A percentile compares a stretch with the other conserved stretches of the same genome.
Evolutionary conservation across 2,888 invertebrate genomes (phyloP).

Genomic region (Myopa tessellatipennis): DNA sequence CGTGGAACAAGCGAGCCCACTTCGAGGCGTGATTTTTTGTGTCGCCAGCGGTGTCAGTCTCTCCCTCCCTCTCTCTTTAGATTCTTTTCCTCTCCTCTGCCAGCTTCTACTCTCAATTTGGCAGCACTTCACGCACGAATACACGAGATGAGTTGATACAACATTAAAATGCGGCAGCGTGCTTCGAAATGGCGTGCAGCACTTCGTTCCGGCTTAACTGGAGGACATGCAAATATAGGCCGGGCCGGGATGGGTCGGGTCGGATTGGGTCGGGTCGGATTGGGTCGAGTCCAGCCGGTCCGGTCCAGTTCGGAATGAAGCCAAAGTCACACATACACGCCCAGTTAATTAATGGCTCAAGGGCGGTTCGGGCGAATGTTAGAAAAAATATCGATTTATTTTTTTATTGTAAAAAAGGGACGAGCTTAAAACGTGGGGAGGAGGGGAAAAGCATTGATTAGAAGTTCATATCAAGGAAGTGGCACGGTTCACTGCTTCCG

Average conservation of each 20-base stretch:
- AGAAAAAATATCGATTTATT: not conserved
- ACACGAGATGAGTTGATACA: not conserved
- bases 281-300: not conserved
- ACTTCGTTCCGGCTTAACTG: constrained; percentile 4
- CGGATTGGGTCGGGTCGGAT: no score
- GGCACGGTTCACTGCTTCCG: no score
- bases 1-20: constrained; percentile 2
- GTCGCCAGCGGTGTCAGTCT: not conserved
- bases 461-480: not conserved
- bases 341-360: constrained; percentile 9
- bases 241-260: not conserved
- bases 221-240: constrained; percentile 20
- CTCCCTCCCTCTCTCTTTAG: not conserved
- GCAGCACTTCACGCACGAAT: constrained; percentile 28
- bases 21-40: not conserved
- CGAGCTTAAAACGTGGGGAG: not conserved
- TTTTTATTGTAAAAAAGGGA: not conserved
- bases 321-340: not conserved
- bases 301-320: not conserved
- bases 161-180: not conserved
- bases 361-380: not conserved
- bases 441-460: not conserved
- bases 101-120: not conserved
- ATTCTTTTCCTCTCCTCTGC: not conserved
- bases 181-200: constrained; percentile 11